Conservation (phyloP, 2,797 vertebrate genomes). For the Chaetophractus vellerosus region DNA sequence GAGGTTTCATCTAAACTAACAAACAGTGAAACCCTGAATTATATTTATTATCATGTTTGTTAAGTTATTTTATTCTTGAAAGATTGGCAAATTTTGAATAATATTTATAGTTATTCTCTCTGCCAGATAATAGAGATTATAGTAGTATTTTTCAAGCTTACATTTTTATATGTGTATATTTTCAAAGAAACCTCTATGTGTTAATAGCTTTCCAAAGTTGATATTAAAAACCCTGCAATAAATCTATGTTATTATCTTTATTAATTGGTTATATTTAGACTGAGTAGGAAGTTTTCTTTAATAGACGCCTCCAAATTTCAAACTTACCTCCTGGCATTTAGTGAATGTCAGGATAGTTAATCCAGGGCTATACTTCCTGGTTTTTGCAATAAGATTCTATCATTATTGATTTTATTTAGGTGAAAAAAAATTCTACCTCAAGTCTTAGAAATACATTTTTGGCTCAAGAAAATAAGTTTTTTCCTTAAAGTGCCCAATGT, state of each 20-base stretch:
- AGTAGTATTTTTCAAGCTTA: constrained; percentile 34
- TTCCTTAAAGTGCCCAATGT: constrained; percentile 23
- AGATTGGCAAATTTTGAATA: constrained; percentile 8
- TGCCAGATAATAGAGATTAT: background rate
- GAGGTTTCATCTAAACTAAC: background rate
- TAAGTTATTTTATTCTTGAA: constrained; percentile 43
- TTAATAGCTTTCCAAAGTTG: constrained; percentile 46
- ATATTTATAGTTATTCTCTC: constrained; percentile 5
- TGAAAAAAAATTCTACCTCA: constrained; percentile 45
- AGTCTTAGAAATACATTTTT: constrained; percentile 65
- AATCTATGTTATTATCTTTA: constrained; percentile 49
- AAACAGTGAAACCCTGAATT: constrained; percentile 36
- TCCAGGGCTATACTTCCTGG: constrained; percentile 55
- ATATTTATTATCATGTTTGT: background rate
- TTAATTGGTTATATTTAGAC: constrained; percentile 55
- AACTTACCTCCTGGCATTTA: constrained; percentile 78
- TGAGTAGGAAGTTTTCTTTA: constrained; percentile 65
- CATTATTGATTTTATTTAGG: constrained; percentile 77
- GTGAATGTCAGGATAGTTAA: constrained; percentile 84
- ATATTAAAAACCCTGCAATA: constrained; percentile 35
- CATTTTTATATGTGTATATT: background rate
- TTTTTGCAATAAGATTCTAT: constrained; percentile 67
- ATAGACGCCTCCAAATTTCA: constrained; percentile 71
- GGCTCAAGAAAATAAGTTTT: background rate
- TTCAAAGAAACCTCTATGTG: constrained; percentile 31